Conservation (phyloP, 2,113 vertebrate species). For the Mirounga angustirostris region DNA sequence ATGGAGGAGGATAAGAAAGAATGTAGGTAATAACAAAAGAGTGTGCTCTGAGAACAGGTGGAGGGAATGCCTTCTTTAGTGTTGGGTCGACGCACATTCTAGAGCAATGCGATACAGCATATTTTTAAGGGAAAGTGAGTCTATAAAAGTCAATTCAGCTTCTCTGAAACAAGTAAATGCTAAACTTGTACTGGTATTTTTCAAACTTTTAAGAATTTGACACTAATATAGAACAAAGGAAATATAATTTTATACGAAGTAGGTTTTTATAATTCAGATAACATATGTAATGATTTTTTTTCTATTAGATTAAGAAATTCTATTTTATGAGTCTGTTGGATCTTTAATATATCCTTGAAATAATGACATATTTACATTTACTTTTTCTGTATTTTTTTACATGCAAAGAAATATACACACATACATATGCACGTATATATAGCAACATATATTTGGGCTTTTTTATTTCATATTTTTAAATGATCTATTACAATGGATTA, state of each 20-base stretch:
- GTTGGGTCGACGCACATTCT: background rate
- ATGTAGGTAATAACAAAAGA: background rate
- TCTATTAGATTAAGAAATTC: background rate
- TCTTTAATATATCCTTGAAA: background rate
- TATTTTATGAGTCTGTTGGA: background rate
- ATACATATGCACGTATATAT: background rate
- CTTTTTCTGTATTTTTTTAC: background rate
- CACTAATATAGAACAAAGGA: background rate
- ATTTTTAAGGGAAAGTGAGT: background rate
- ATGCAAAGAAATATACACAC: background rate
- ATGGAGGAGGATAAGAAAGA: background rate
- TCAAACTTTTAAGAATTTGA: background rate
- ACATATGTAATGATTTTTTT: constrained; percentile 7
- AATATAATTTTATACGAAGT: background rate
- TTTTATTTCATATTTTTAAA: background rate
- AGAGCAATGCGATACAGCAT: background rate
- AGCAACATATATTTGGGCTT: background rate
- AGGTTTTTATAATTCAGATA: background rate
- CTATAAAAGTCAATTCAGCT: background rate
- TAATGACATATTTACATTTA: background rate
- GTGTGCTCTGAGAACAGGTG: background rate
- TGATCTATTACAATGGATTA: background rate
- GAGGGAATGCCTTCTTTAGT: background rate
- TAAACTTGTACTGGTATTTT: background rate
- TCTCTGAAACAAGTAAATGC: constrained; percentile 1